These are phyloP conservation scores for Colius striatus DNA, from an alignment of 2,113 vertebrate genomes.

Conservation along the genomic window DNA sequence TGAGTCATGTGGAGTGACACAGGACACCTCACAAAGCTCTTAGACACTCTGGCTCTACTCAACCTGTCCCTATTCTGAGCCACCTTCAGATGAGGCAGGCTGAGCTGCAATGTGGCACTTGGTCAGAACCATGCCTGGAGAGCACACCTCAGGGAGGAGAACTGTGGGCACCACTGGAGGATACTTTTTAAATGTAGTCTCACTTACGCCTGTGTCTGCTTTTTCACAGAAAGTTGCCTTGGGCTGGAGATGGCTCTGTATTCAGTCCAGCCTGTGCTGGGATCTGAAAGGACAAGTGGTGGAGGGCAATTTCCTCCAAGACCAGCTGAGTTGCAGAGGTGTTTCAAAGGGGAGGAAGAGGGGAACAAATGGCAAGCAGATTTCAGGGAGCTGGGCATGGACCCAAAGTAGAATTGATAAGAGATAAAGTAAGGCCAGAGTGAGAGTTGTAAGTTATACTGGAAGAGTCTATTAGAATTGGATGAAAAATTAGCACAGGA, in stretches of 20 bases:
- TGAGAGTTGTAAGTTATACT: background rate
- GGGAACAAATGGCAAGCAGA: background rate
- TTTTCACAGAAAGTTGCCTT: background rate
- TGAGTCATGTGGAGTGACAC: background rate
- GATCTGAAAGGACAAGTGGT: background rate
- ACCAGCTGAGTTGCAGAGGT: background rate
- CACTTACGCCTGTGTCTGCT: accelerated
- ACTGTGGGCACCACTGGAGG: accelerated
- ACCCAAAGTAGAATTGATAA: background rate
- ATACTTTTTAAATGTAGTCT: background rate
- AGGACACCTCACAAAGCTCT: background rate
- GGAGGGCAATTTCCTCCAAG: background rate
- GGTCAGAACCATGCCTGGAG: background rate
- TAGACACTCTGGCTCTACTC: background rate
- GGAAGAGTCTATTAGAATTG: background rate
- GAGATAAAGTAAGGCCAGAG: background rate
- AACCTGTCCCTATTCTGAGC: background rate
- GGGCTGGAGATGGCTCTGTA: accelerated
- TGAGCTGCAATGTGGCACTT: too few relatives aligned
- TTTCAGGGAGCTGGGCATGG: background rate
- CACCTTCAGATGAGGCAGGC: background rate
- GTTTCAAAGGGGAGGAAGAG: background rate
- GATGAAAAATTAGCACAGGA: background rate
- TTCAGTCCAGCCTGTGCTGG: background rate
- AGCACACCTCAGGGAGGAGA: background rate